phyloP scores from a whole-genome alignment of 2,888 invertebrate genomes.

The Cephus runcator region DNA sequence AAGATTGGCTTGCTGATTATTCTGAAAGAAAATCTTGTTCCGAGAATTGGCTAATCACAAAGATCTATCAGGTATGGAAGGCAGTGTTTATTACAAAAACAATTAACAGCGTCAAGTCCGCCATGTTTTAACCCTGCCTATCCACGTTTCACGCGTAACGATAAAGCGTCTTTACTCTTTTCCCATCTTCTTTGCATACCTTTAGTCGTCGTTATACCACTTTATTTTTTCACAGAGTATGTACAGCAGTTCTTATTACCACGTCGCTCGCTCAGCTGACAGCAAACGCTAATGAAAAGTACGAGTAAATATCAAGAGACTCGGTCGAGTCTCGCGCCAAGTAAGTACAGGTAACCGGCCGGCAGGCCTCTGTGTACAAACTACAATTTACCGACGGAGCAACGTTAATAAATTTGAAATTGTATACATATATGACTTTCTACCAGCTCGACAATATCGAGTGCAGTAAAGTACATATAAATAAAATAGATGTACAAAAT shows the following conservation, averaged over 20 bases:
- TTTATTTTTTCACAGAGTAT: not conserved
- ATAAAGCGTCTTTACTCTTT: not conserved
- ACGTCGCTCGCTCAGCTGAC: conserved; percentile 48
- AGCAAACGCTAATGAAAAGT: conserved; percentile 52
- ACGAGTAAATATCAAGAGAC: conserved; percentile 38
- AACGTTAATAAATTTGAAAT: not conserved
- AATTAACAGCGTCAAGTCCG: conserved; percentile 46
- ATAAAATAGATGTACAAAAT: no score
- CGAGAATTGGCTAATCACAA: not conserved
- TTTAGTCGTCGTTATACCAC: conserved; percentile 5
- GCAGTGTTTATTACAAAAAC: conserved; percentile 50
- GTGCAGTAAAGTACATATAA: no score
- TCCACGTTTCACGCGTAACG: conserved; percentile 16
- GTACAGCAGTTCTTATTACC: conserved; percentile 33
- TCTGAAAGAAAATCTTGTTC: no score
- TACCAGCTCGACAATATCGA: no score
- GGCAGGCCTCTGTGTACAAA: no score
- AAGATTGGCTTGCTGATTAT: no score
- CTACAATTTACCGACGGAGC: no score
- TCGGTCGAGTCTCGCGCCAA: no score
- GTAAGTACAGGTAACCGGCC: no score
- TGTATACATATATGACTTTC: no score
- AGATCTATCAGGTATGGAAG: not conserved
- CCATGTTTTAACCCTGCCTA: conserved; percentile 15
- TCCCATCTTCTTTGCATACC: conserved; percentile 6